These are phyloP conservation scores for Sebastes kiyomatsui DNA, from an alignment of 2,797 vertebrate genomes.

Conservation along the genomic window DNA sequence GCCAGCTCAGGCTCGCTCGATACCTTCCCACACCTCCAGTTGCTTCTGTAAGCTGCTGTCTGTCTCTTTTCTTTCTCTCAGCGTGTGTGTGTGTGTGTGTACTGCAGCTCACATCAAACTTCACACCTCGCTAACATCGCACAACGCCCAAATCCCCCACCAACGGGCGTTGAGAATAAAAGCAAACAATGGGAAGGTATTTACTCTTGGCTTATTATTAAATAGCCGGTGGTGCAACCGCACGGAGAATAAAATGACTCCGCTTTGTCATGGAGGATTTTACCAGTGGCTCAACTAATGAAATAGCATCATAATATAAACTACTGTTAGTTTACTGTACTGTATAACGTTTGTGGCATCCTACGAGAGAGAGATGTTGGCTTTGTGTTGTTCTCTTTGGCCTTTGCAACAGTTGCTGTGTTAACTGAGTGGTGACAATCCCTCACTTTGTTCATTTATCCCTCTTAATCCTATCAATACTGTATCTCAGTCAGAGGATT, in stretches of 20 bases:
- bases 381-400: background rate
- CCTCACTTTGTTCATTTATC: conserved; percentile 1
- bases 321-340: background rate
- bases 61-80: conserved; percentile 2
- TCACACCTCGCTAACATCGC: conserved; percentile 26
- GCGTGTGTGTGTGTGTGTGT: background rate
- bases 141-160: conserved; percentile 14
- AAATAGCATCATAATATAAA: background rate
- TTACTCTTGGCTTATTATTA: background rate
- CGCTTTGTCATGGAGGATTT: background rate
- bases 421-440: conserved; percentile 1
- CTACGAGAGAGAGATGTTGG: background rate
- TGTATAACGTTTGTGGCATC: background rate
- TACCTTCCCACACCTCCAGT: conserved; percentile 60
- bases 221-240: background rate
- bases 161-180: conserved; percentile 31
- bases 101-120: conserved; percentile 21
- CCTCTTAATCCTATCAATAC: background rate
- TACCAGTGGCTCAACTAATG: background rate
- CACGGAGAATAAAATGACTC: background rate
- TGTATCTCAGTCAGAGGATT: background rate
- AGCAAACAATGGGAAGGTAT: conserved; percentile 5
- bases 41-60: conserved; percentile 6
- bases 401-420: background rate
- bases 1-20: conserved; percentile 39